These are phyloP conservation scores for Orientallactaga sibirica DNA, from an alignment of 2,797 vertebrate species.

Conservation along the genomic window DNA sequence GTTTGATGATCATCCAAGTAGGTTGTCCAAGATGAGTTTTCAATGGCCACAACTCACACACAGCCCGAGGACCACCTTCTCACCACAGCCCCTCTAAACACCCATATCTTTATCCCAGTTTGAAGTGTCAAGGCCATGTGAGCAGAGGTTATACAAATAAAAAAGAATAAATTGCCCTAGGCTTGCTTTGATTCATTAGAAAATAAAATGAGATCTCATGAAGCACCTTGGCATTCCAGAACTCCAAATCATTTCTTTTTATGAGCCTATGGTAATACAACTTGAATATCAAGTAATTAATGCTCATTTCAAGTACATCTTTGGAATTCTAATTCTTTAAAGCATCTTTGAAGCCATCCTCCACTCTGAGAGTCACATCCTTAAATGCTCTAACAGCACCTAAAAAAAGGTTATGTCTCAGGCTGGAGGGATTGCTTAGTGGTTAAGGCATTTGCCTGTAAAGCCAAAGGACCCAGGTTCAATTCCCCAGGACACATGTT, in stretches of 20 bases:
- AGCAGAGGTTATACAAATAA: not conserved
- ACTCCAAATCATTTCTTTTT: slow-evolving; percentile 53
- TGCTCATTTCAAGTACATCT: slow-evolving; percentile 69
- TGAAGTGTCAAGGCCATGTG: not conserved
- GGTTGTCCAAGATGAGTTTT: not conserved
- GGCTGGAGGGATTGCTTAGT: no score
- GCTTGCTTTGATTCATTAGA: slow-evolving; percentile 36
- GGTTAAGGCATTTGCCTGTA: no score
- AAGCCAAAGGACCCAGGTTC: no score
- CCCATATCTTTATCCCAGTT: not conserved
- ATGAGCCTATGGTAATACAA: slow-evolving; percentile 36
- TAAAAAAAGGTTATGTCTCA: slow-evolving; percentile 65
- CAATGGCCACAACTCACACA: no score
- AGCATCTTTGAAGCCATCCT: slow-evolving; percentile 47
- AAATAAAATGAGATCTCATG: slow-evolving; percentile 47
- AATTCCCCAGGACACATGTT: no score
- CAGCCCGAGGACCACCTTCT: not conserved
- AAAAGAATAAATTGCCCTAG: slow-evolving; percentile 31
- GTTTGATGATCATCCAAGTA: not conserved
- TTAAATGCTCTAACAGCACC: slow-evolving; percentile 62
- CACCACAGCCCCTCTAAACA: accelerated
- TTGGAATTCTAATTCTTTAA: slow-evolving; percentile 76
- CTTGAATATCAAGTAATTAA: slow-evolving; percentile 67
- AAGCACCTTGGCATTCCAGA: slow-evolving; percentile 57
- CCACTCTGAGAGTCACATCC: slow-evolving; percentile 53